Percentiles rank a stretch among this genome's conserved stretches.
These are phyloP conservation scores for Excalfactoria chinensis DNA, from an alignment of 2,113 vertebrate species.

Conservation along the genomic window DNA sequence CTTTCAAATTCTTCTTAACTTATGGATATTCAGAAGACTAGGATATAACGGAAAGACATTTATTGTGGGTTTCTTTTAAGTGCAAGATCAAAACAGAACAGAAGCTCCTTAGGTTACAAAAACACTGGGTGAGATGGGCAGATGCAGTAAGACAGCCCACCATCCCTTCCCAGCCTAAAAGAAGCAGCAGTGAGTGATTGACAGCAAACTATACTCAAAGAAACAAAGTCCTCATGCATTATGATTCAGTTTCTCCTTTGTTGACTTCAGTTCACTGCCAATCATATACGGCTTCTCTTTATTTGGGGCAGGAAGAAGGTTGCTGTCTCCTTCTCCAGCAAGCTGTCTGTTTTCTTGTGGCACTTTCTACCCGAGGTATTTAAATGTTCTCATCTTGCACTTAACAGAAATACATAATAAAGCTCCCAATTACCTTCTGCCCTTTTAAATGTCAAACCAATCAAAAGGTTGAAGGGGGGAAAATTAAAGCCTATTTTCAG, in stretches of 20 bases:
- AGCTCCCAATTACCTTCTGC: not conserved
- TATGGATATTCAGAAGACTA: not conserved
- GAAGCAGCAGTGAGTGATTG: not conserved
- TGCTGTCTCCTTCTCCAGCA: not conserved
- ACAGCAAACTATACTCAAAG: not conserved
- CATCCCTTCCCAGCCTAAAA: not conserved
- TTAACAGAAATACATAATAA: not conserved
- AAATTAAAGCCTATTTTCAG: not conserved
- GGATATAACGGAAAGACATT: not conserved
- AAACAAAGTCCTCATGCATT: not conserved
- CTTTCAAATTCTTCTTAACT: not conserved
- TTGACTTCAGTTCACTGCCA: not conserved
- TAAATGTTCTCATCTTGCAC: not conserved
- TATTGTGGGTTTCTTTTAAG: not conserved
- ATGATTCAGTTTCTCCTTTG: not conserved
- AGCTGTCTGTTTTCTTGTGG: not conserved
- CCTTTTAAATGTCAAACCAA: not conserved
- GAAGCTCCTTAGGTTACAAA: not conserved
- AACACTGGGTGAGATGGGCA: not conserved
- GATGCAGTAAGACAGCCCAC: not conserved
- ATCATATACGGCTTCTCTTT: not conserved
- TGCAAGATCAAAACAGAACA: not conserved
- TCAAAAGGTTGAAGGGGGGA: not conserved
- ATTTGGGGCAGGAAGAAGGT: not conserved
- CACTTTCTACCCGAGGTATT: not conserved